These are phyloP conservation scores for Aphelenchoides bicaudatus DNA, from an alignment of 2,888 invertebrate species.

Conservation along the genomic window DNA sequence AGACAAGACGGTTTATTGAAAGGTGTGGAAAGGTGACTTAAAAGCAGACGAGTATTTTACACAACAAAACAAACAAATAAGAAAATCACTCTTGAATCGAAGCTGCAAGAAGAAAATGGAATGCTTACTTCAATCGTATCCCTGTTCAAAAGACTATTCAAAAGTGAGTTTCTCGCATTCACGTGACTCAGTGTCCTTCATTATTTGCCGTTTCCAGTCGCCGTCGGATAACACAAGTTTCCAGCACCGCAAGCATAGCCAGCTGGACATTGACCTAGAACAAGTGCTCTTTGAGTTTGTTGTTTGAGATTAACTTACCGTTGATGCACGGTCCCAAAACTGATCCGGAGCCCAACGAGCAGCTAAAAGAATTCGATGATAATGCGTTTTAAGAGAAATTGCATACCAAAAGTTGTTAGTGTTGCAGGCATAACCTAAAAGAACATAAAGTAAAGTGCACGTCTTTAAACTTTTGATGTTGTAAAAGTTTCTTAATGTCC, in stretches of 20 bases:
- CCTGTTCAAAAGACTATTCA: background rate
- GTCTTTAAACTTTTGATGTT: background rate
- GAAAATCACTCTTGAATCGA: slow-evolving; percentile 2
- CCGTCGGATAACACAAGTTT: slow-evolving; percentile 46
- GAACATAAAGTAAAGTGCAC: too few relatives aligned
- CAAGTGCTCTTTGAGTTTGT: too few relatives aligned
- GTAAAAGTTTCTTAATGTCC: background rate
- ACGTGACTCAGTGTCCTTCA: background rate
- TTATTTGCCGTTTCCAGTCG: background rate
- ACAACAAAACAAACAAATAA: too few relatives aligned
- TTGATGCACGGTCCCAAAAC: slow-evolving; percentile 54
- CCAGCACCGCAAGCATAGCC: slow-evolving; percentile 59
- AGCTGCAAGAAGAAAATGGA: background rate
- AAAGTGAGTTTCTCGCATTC: slow-evolving; percentile 3
- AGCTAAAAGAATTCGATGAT: too few relatives aligned
- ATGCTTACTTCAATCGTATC: background rate
- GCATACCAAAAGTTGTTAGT: slow-evolving; percentile 60
- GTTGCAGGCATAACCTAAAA: slow-evolving; percentile 51
- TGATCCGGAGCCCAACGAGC: slow-evolving; percentile 55
- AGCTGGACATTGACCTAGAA: slow-evolving; percentile 43
- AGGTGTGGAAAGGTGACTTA: too few relatives aligned
- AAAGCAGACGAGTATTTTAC: too few relatives aligned
- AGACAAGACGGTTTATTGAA: too few relatives aligned
- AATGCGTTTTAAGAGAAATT: too few relatives aligned
- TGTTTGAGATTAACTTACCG: slow-evolving; percentile 33